Evolutionary conservation across 1,140 invertebrate species (phyloP).

Genomic region (Pseudomyrmex sp.): DNA sequence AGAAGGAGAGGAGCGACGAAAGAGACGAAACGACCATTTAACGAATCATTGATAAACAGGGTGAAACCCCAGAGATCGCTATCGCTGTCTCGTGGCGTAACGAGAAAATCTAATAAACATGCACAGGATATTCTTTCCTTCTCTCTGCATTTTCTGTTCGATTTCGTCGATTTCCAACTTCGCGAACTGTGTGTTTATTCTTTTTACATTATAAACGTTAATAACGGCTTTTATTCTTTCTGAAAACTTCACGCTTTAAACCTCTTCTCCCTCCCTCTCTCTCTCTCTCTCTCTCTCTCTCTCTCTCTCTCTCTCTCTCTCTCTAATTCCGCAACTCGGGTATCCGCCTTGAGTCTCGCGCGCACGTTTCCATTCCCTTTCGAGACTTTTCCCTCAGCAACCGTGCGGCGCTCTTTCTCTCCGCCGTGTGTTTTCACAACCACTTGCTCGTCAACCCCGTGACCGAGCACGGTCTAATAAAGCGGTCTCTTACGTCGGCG

Average conservation of each 20-base stretch:
- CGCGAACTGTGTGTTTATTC: too few relatives aligned
- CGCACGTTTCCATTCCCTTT: constrained; percentile 43
- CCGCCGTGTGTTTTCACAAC: constrained; percentile 32
- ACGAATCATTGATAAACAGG: constrained; percentile 72
- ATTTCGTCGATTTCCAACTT: too few relatives aligned
- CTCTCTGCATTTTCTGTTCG: too few relatives aligned
- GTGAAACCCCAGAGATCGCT: constrained; percentile 56
- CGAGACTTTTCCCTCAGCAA: constrained; percentile 6
- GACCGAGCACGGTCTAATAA: constrained; percentile 56
- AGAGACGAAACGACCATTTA: constrained; percentile 63
- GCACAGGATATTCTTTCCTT: constrained; percentile 49
- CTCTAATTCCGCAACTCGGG: not conserved
- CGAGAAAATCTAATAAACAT: constrained; percentile 60
- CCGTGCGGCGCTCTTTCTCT: constrained; percentile 15
- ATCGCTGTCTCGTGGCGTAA: constrained; percentile 48
- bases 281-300: not conserved
- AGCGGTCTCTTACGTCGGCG: constrained; percentile 9
- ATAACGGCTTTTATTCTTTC: constrained; percentile 17
- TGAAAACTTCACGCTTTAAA: constrained; percentile 12
- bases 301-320: not conserved
- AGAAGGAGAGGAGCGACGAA: not conserved
- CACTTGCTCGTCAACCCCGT: constrained; percentile 47
- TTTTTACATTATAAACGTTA: too few relatives aligned
- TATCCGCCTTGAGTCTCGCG: constrained; percentile 29
- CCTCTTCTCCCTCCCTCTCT: not conserved